Percentiles rank a stretch among this genome's conserved stretches.
Conservation (phyloP, 1,140 invertebrate species). For the Euura saliciscinereae region DNA sequence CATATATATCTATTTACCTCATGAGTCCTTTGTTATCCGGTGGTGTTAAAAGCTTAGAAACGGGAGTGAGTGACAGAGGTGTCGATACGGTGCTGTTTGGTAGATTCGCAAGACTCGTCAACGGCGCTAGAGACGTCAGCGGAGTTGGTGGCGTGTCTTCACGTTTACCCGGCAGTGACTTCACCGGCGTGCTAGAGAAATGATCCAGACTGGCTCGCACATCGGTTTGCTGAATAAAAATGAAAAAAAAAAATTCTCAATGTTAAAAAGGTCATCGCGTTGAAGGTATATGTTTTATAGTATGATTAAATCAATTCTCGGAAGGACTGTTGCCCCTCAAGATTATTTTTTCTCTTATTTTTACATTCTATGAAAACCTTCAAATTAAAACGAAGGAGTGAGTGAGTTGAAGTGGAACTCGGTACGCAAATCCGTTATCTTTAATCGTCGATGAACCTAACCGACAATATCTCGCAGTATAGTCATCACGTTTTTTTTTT, state of each 20-base stretch:
- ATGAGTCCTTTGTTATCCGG: slow-evolving; percentile 56
- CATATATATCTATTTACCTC: slow-evolving; percentile 41
- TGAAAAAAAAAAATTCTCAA: slow-evolving; percentile 18
- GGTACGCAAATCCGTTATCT: too few relatives aligned
- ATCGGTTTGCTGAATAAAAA: slow-evolving; percentile 51
- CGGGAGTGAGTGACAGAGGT: slow-evolving; percentile 52
- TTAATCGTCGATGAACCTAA: too few relatives aligned
- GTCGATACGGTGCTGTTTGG: slow-evolving; percentile 55
- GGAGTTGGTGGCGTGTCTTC: slow-evolving; percentile 57
- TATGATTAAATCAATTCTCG: background rate
- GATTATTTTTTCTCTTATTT: too few relatives aligned
- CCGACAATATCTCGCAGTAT: too few relatives aligned
- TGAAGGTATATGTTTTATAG: background rate
- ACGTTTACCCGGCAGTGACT: slow-evolving; percentile 54
- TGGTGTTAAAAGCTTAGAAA: slow-evolving; percentile 54
- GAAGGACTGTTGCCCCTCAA: background rate
- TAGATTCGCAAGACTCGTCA: slow-evolving; percentile 58
- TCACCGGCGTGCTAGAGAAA: slow-evolving; percentile 56
- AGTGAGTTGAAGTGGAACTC: too few relatives aligned
- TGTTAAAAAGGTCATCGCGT: background rate
- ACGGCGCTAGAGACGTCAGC: slow-evolving; percentile 53
- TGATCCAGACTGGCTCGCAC: slow-evolving; percentile 57
- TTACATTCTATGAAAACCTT: too few relatives aligned
- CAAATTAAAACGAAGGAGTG: too few relatives aligned
- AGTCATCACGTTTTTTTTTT: too few relatives aligned